Percentiles rank a stretch among this genome's conserved stretches.
phyloP scores from a whole-genome alignment of 2,888 invertebrate genomes.

The Sesamia inferens region DNA sequence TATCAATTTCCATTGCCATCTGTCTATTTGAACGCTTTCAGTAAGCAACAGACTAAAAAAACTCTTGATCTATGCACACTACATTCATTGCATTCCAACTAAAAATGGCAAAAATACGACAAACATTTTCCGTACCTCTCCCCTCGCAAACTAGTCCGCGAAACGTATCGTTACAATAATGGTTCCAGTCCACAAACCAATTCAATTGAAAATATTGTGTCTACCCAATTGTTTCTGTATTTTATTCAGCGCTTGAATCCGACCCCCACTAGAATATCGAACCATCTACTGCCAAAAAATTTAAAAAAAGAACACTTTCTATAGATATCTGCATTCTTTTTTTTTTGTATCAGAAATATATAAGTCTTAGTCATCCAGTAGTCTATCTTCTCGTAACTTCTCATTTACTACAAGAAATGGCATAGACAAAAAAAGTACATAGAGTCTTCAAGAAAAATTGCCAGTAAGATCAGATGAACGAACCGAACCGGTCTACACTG shows the following conservation, averaged over 20 bases:
- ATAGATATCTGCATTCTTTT: slow-evolving; percentile 51
- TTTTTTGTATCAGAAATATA: slow-evolving; percentile 66
- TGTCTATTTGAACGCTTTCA: not conserved
- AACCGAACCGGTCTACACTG: slow-evolving; percentile 71
- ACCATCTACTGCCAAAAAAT: slow-evolving; percentile 46
- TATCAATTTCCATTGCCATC: not conserved
- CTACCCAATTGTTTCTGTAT: slow-evolving; percentile 66
- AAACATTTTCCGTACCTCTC: slow-evolving; percentile 35
- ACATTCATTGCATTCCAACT: slow-evolving; percentile 23
- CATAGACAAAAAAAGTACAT: slow-evolving; percentile 55
- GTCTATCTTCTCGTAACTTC: slow-evolving; percentile 58
- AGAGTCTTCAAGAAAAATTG: slow-evolving; percentile 59
- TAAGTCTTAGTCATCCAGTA: slow-evolving; percentile 63
- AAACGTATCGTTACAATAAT: slow-evolving; percentile 66
- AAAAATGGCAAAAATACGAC: slow-evolving; percentile 19
- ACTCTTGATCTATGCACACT: slow-evolving; percentile 14
- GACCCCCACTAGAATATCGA: slow-evolving; percentile 66
- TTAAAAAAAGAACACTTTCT: slow-evolving; percentile 53
- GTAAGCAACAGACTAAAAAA: slow-evolving; percentile 24
- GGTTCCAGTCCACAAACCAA: slow-evolving; percentile 59
- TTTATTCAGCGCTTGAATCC: slow-evolving; percentile 71
- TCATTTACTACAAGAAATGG: slow-evolving; percentile 57
- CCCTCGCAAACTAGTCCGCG: slow-evolving; percentile 43
- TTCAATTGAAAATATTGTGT: slow-evolving; percentile 72
- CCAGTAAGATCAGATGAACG: slow-evolving; percentile 63